These are phyloP conservation scores for Pocillopora grandis DNA, from an alignment of 92 coral and sea anemone species.

Conservation along the genomic window DNA sequence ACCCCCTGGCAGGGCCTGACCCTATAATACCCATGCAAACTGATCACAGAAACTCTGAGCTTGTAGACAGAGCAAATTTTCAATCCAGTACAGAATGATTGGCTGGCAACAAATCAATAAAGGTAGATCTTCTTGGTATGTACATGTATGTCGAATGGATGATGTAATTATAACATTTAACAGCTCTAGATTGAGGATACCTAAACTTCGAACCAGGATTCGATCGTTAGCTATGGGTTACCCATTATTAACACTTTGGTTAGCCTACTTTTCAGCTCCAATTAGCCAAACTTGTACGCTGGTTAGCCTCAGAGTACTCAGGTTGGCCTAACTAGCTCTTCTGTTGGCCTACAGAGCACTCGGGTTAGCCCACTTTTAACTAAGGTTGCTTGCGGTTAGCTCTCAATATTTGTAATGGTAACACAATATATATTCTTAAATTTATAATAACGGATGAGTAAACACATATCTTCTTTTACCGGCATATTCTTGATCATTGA, in stretches of 20 bases:
- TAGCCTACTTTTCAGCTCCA: neutral
- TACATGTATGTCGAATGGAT: too few relatives aligned
- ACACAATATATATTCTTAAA: neutral
- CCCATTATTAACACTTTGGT: neutral
- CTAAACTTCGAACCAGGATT: neutral
- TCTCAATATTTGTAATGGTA: neutral
- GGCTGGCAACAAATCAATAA: neutral
- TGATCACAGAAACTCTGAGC: neutral
- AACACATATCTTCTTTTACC: neutral
- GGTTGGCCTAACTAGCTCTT: neutral
- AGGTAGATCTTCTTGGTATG: too few relatives aligned
- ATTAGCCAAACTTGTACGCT: neutral
- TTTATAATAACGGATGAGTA: neutral
- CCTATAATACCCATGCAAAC: constrained; percentile 8
- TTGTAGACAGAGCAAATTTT: neutral
- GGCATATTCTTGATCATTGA: neutral
- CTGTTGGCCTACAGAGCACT: neutral
- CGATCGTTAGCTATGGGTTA: neutral
- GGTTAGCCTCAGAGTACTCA: neutral
- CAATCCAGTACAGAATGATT: neutral
- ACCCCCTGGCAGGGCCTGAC: constrained; percentile 9
- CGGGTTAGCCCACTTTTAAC: neutral
- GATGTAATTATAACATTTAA: too few relatives aligned
- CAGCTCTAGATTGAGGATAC: neutral
- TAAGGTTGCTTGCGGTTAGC: neutral